Base-by-base conservation (phyloP, 1,140 invertebrate species). In the Bombus difficillimus region DNA sequence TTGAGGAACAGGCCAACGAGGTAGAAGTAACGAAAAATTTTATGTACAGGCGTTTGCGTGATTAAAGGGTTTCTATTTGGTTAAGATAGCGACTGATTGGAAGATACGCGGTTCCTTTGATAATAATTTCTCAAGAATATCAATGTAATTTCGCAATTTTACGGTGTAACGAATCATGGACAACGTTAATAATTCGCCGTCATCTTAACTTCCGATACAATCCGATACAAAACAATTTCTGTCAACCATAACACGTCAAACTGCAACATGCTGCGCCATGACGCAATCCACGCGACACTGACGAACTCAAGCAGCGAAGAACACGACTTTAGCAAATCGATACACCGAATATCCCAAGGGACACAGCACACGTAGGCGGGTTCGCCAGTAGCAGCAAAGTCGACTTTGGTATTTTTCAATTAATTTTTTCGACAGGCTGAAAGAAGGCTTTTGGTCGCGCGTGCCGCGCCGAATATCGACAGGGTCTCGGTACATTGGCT, bases 391-490 rank as follows among this genome's bases (percentile, higher is more conserved):
- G n/a, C 34, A 12, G 76, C 53, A 8, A 8, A 32, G 28, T 62
- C 10, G 28, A 5, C 43, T 83, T 89, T 85, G 93, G 90, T 92
- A 93, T 94, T 94, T 94, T 93, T 92, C 91, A 93, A 93, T 94
- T 94, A 94, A 93, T 93, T 94, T 94, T 91, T 93, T 93, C 76
- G 62, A 37, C 32, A 10, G 64, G 69, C 37, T n/a, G 28, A 76
- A 47, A 22, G 43, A 59, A n/a, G 22, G 13, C 47, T 64, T 90
- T 82, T 75, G 88, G 88, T 74, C 88, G 91, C 93, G 92, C 92
- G 93, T 93, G 93, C 92, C 92, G 85, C 88, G 86, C 83, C 75
- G 91, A 83, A 91, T 94, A 94, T 94, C 92, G 93, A 94, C 92
- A 92, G 80, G 88, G 90, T 92, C 91, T 94, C 92, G 89, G 89